A percentile compares a stretch with the other conserved stretches of the same genome.
phyloP scores from a whole-genome alignment of 1,140 invertebrate species.

The Saccostrea glomerata region DNA sequence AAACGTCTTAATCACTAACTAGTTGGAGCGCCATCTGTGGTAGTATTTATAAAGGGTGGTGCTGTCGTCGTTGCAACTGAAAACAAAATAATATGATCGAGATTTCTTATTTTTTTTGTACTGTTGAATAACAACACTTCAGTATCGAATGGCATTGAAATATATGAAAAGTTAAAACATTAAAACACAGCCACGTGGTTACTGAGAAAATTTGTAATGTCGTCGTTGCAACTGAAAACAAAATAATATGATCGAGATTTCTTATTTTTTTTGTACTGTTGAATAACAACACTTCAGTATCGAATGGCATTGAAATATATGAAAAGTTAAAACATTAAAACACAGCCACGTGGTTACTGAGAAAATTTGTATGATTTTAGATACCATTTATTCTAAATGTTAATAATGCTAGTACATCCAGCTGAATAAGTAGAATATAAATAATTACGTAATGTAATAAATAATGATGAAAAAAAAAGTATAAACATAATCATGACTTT shows the following conservation, averaged over 20 bases:
- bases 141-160: neutral
- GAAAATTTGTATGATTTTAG: conserved; percentile 5
- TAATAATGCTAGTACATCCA: neutral
- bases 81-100: conserved; percentile 30
- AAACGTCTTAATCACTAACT: conserved; percentile 34
- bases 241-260: conserved; percentile 30
- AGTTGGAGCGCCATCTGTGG: conserved; percentile 34
- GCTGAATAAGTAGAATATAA: neutral
- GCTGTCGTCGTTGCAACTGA: conserved; percentile 31
- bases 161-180: conserved; percentile 17
- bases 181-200: neutral
- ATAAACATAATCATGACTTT: neutral
- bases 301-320: neutral
- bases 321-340: conserved; percentile 12
- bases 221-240: conserved; percentile 29
- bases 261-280: neutral
- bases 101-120: conserved; percentile 7
- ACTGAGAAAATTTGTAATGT: conserved; percentile 6
- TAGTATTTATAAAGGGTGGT: conserved; percentile 27
- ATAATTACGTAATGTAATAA: neutral
- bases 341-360: neutral
- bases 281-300: neutral
- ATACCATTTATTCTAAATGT: neutral
- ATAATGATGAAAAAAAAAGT: neutral
- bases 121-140: neutral